A percentile compares a stretch with the other conserved stretches of the same genome.
phyloP scores from a whole-genome alignment of 2,888 invertebrate species.

The Autographa gamma region DNA sequence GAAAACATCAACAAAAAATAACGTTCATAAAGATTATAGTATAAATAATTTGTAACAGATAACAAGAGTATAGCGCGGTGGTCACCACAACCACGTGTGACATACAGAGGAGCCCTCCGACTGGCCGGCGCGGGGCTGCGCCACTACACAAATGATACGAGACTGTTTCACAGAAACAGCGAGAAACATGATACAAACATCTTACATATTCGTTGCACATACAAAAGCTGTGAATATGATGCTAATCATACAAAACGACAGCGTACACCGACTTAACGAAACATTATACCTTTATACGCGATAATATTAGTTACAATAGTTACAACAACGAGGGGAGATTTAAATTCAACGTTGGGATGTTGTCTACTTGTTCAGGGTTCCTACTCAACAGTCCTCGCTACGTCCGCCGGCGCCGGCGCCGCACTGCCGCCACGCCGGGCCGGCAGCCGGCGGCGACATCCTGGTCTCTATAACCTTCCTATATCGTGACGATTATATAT shows the following conservation, averaged over 20 bases:
- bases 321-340: slow-evolving; percentile 64
- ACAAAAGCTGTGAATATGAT: slow-evolving; percentile 72
- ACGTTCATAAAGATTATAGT: slow-evolving; percentile 53
- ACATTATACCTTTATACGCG: slow-evolving; percentile 40
- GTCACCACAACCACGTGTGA: slow-evolving; percentile 17
- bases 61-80: slow-evolving; percentile 46
- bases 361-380: slow-evolving; percentile 49
- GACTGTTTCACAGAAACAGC: slow-evolving; percentile 70
- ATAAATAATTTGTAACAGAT: slow-evolving; percentile 57
- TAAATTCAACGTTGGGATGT: slow-evolving; percentile 53
- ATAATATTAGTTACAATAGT: slow-evolving; percentile 49
- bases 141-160: slow-evolving; percentile 36
- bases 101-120: slow-evolving; percentile 9
- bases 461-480: slow-evolving; percentile 53
- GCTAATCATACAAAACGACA: slow-evolving; percentile 57
- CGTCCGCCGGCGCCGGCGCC: slow-evolving; percentile 42
- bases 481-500: slow-evolving; percentile 51
- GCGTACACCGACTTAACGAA: slow-evolving; percentile 60
- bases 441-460: slow-evolving; percentile 34
- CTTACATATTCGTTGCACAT: slow-evolving; percentile 78
- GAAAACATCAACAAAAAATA: slow-evolving; percentile 52
- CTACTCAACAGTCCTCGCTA: slow-evolving; percentile 44
- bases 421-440: slow-evolving; percentile 23
- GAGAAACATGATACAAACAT: slow-evolving; percentile 55
- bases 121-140: slow-evolving; percentile 29